Evolutionary conservation across 2,113 vertebrate species (phyloP).

Genomic region (Malurus elegans): DNA sequence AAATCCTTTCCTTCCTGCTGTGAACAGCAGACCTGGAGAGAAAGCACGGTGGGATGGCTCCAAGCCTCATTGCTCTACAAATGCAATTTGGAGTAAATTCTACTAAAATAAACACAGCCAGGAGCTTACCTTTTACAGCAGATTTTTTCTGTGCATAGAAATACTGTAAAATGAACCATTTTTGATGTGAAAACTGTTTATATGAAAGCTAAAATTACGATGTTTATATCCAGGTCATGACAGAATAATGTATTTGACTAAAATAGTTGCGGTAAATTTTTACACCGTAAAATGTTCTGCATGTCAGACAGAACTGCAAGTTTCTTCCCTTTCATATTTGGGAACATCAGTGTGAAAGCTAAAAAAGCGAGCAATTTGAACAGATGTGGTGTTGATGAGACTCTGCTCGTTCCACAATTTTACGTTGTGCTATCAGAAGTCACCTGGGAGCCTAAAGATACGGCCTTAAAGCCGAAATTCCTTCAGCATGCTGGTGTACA

Average conservation of each 20-base stretch:
- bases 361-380: neutral
- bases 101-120: neutral
- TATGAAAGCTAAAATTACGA: neutral
- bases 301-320: neutral
- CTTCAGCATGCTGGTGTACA: neutral
- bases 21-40: neutral
- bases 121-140: neutral
- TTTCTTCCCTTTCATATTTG: slow-evolving; percentile 19
- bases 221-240: neutral
- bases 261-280: neutral
- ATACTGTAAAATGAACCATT: neutral
- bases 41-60: neutral
- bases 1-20: neutral
- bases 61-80: neutral
- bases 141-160: neutral
- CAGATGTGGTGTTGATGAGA: slow-evolving; percentile 49
- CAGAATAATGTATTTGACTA: neutral
- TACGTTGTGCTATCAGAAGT: neutral
- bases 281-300: neutral
- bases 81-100: neutral
- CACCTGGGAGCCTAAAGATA: slow-evolving; percentile 3
- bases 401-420: neutral
- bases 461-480: neutral
- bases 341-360: neutral
- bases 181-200: neutral